Percentiles rank a stretch among this genome's conserved stretches.
Evolutionary conservation across 1,140 invertebrate species (phyloP).

Genomic region (Leptopilina clavipes): DNA sequence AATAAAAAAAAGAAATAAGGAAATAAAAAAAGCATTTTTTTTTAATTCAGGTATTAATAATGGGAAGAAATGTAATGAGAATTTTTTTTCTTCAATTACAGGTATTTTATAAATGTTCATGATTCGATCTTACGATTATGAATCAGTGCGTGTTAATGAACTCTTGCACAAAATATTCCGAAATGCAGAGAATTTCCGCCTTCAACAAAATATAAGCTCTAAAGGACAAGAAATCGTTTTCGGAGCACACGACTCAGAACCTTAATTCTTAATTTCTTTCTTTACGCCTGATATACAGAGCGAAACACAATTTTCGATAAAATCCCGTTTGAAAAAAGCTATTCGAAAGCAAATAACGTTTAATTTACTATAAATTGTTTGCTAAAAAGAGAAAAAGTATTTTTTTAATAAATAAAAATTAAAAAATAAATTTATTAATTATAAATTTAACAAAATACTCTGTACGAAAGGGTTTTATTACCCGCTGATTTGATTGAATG

Average conservation of each 20-base stretch:
- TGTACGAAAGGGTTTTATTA: no score
- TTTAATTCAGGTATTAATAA: no score
- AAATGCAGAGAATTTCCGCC: not conserved
- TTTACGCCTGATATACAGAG: not conserved
- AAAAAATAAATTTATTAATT: no score
- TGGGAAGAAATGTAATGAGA: no score
- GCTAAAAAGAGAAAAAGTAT: no score
- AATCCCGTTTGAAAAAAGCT: not conserved
- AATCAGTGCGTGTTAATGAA: conserved; percentile 2
- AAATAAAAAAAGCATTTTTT: no score
- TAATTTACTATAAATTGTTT: not conserved
- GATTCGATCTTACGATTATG: not conserved
- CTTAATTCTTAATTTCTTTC: conserved; percentile 2
- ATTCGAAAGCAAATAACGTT: not conserved
- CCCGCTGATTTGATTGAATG: no score
- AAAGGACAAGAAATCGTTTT: conserved; percentile 12
- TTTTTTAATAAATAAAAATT: no score
- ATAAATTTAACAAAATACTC: no score
- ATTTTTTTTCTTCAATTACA: not conserved
- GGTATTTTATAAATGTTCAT: not conserved
- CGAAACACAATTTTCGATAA: conserved; percentile 7
- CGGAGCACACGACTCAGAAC: not conserved
- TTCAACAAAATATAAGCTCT: not conserved
- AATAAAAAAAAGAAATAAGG: no score
- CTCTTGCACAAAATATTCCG: not conserved